Evolutionary conservation across 2,113 vertebrate genomes (phyloP), one percentile per base, ranked within the genome.

Genomic region (Centrocercus urophasianus): DNA sequence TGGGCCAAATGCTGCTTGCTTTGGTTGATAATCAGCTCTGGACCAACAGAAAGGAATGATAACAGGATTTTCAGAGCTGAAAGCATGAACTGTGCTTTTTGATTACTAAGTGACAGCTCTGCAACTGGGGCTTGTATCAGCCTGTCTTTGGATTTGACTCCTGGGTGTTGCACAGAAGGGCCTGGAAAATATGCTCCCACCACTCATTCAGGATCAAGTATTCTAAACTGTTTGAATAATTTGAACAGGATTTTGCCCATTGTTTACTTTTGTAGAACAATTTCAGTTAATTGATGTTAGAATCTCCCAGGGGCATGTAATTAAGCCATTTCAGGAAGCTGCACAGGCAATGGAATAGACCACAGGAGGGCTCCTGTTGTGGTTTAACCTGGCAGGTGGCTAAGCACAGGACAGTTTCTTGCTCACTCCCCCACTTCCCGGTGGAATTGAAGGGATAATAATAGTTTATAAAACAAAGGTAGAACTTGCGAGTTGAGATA

Each of bases 1-100:
- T 81, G 71, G 95, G 59, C 82, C 85, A 86, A 67, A 73, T 88
- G 65, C 79, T 90, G 71, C 67, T 81, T 87, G 36, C 38, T 88
- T 90, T 93, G 42, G 77, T 91, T 74, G 80, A 52, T 83, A 63
- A 73, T 72, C 61, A 83, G 57, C 43, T 84, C 52, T 90, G 52
- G 43, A 38, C 47, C 69, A 83, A 78, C 65, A 84, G 59, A 40
- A 40, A 48, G 65, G 30, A 38, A 48, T 8, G 40, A 48, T 86
- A 28, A 65, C 72, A 82, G n/a, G 30, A 14, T 81, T 86, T 86
- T 78, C 61, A 34, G 57, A 81, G 54, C 19, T 88, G 63, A 88
- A 65, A 3, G 5, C 21, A 10, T 76, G 36, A 86, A 45, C 66
- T 79, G 57, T 90, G 36, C 48, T 57, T 52, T 60, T 93, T 60